Evolutionary conservation across 2,888 invertebrate genomes (phyloP), one percentile per base, ranked within the genome.

Genomic region (Callyntrura sp.): DNA sequence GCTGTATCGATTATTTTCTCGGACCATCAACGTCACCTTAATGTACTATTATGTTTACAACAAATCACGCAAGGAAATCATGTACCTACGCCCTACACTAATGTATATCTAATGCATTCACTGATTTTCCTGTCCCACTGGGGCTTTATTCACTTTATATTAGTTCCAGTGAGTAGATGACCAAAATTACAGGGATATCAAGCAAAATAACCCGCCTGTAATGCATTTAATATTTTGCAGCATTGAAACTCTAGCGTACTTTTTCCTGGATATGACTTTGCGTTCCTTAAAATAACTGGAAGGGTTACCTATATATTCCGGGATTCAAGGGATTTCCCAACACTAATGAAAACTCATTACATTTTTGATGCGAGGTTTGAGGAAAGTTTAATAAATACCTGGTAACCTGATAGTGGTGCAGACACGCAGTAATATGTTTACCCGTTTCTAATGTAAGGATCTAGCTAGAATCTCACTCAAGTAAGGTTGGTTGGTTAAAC

Each of bases 1-100:
- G 65, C 62, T 48, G 25, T 65, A 65, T 82, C 35, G 82, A 82
- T 82, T 82, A 25, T 65, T 45, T 14, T 65, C 17, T 82, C 23
- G 23, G 65, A 82, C 65, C 62, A 51, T 17, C 28, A 79, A 14
- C 51, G 35, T 35, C 35, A 35, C 35, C 35, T 35, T 35, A 14
- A 51, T 51, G 51, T 51, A 8, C 4, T 51, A 51, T 2, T 51
- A n/a, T 51, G 12, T 51, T 51, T 17, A n/a, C 55, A 51, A 51
- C 51, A 51, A 51, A 51, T 51, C n/a, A 51, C 51, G 14, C 51
- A 51, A 51, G 12, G n/a, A 3, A 51, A 14, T 51, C n/a, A 8
- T 55, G 55, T 55, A 55, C 35, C 35, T 35, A 35, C 6, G 35
- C 35, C 2, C 35, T 35, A 35, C 6, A 35, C 35, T 35, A 35